Base-by-base conservation (phyloP, 2,113 vertebrate genomes). In the Cephalopholis sonnerati region DNA sequence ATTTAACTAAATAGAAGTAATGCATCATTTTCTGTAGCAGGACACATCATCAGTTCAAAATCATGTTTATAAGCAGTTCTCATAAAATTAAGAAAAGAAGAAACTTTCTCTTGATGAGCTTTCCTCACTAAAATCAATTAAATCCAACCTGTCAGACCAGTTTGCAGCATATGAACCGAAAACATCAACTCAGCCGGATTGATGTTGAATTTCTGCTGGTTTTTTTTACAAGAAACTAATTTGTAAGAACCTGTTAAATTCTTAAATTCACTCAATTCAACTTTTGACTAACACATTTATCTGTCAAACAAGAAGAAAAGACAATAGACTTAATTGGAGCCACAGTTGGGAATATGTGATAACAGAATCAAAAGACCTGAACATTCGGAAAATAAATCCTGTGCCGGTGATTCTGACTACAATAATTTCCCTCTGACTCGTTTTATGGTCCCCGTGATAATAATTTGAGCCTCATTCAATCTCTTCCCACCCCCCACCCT, bases 381-480 rank as follows among this genome's bases (percentile, higher is more conserved):
- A 58, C 54, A 29, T 48, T 36, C 0, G 0, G 17, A 39, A 46
- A 22, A 48, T 3, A 6, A 59, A 67, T 58, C 36, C 22, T 8
- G 46, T 36, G 39, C 6, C 29, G 13, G 8, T 61, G 58, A 65
- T 70, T 66, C 48, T 15, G 24, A 44, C 27, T 5, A 29, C 16
- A 27, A 62, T 76, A 2, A 62, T 72, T 70, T 84, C 68, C 64
- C 13, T 27, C 48, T 16, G 24, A 53, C 58, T 20, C 27, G 39
- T 36, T 74, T 61, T 59, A 77, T 77, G 29, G 11, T 27, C 29
- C 44, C 58, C 36, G 55, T 74, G 65, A 70, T 82, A 58, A 76
- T 68, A 55, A 70, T 32, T 75, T 32, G 66, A 58, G 61, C 32
- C 36, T 85, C 76, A 59, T 57, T 77, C 41, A 51, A 13, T 41